Percentiles rank a stretch among this genome's conserved stretches.
Evolutionary conservation across 2,113 vertebrate species (phyloP).

Genomic region (Irena cyanogastra): DNA sequence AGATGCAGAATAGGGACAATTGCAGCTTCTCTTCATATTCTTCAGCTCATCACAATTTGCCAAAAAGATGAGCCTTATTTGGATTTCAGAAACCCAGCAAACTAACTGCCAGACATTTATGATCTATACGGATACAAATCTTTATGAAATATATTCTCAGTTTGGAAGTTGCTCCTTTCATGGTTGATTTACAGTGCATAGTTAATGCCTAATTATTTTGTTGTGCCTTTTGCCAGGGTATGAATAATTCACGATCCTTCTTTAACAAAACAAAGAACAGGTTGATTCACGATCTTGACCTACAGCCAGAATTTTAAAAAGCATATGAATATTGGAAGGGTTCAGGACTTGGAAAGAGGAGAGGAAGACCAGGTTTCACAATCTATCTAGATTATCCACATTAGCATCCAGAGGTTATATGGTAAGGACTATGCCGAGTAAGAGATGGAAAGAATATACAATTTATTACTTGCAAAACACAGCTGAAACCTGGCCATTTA

Average conservation of each 20-base stretch:
- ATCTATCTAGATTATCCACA: not conserved
- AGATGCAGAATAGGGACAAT: not conserved
- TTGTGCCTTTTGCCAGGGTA: slow-evolving; percentile 10
- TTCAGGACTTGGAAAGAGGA: not conserved
- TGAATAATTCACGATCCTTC: slow-evolving; percentile 53
- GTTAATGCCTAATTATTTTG: slow-evolving; percentile 37
- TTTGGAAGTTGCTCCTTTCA: not conserved
- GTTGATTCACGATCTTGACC: slow-evolving; percentile 25
- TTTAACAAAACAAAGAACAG: slow-evolving; percentile 33
- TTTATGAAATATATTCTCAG: not conserved
- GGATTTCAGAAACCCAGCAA: slow-evolving; percentile 2
- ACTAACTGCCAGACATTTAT: slow-evolving; percentile 8
- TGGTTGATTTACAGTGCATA: not conserved
- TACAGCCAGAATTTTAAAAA: slow-evolving; percentile 13
- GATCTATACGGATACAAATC: not conserved
- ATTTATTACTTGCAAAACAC: not conserved
- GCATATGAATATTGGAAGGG: not conserved
- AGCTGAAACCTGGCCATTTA: not conserved
- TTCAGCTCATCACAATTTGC: not conserved
- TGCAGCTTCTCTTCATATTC: not conserved
- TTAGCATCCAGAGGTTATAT: not conserved
- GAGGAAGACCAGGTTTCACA: not conserved
- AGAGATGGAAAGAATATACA: not conserved
- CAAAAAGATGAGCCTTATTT: not conserved
- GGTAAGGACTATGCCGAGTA: not conserved